phyloP scores from a whole-genome alignment of 2,797 vertebrate species.

The Hemitrygon akajei region DNA sequence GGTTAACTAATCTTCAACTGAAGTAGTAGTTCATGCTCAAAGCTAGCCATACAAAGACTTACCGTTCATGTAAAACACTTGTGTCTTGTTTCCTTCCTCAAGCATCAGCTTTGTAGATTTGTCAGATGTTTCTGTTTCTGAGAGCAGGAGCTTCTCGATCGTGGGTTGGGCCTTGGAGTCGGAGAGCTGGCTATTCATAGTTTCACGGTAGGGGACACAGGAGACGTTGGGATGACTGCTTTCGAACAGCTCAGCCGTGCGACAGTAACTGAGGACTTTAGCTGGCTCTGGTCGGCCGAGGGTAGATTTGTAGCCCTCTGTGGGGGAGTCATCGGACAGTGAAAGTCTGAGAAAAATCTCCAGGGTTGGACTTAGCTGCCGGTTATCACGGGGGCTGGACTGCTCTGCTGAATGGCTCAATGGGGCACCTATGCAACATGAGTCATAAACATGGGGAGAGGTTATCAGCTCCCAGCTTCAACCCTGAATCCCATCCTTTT shows the following conservation, averaged over 20 bases:
- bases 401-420: background rate
- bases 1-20: too few relatives aligned
- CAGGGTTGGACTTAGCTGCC: constrained; percentile 19
- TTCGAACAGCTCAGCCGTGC: background rate
- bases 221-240: background rate
- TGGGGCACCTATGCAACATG: background rate
- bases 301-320: background rate
- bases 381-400: constrained; percentile 39
- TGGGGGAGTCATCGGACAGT: background rate
- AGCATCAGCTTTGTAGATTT: constrained; percentile 38
- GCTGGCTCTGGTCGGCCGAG: background rate
- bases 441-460: too few relatives aligned
- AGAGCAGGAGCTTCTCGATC: constrained; percentile 42
- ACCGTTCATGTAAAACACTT: constrained; percentile 31
- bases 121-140: constrained; percentile 36
- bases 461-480: too few relatives aligned
- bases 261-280: background rate
- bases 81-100: constrained; percentile 33
- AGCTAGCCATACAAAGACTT: background rate
- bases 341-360: constrained; percentile 27
- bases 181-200: background rate
- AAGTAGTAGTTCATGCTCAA: too few relatives aligned
- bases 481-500: too few relatives aligned
- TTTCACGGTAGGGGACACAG: background rate
- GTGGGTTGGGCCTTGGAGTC: constrained; percentile 15